phyloP scores from a whole-genome alignment of 2,113 vertebrate species.

The Bos indicus region DNA sequence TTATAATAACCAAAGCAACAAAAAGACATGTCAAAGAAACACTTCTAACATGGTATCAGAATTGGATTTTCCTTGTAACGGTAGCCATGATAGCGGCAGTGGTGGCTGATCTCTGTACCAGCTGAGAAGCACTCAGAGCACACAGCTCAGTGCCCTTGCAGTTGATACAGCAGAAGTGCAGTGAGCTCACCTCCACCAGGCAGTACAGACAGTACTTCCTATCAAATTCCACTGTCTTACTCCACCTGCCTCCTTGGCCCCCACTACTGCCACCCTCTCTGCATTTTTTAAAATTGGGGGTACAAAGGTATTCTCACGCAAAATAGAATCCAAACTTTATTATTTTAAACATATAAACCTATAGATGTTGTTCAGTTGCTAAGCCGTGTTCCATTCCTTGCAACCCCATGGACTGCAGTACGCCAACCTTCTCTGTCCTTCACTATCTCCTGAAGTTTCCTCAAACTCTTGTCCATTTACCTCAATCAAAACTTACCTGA shows the following conservation, averaged over 20 bases:
- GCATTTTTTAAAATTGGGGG: neutral
- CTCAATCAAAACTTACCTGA: neutral
- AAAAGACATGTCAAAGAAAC: neutral
- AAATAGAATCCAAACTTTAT: neutral
- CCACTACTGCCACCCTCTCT: accelerated
- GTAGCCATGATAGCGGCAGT: neutral
- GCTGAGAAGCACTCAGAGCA: neutral
- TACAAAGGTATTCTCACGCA: neutral
- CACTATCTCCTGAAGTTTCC: neutral
- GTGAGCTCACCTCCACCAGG: neutral
- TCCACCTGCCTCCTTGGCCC: neutral
- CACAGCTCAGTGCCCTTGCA: neutral
- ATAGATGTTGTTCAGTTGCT: neutral
- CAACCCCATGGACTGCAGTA: neutral
- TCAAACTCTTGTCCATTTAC: neutral
- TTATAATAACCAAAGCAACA: neutral
- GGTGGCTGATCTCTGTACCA: neutral
- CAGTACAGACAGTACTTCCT: neutral
- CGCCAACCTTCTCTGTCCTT: neutral
- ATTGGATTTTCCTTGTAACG: neutral
- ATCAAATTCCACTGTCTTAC: neutral
- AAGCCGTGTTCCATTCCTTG: neutral
- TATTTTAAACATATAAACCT: neutral
- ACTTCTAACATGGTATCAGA: neutral
- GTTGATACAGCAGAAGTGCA: neutral